Conservation (phyloP, 2,888 invertebrate genomes). For the Himalopsyche anomala region DNA sequence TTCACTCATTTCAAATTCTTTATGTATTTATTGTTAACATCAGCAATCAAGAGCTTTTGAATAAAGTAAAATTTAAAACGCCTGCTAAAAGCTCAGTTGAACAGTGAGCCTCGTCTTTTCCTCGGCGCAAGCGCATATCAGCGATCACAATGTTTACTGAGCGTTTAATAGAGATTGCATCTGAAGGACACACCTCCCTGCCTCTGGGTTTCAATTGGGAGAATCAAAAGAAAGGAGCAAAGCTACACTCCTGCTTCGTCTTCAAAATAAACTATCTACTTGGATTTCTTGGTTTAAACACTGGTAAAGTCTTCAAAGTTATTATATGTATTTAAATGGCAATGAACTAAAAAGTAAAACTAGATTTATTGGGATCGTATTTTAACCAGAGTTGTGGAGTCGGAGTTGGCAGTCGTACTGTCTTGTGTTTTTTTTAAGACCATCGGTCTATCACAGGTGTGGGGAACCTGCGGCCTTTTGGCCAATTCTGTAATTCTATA, state of each 20-base stretch:
- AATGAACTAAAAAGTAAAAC: too few species aligned
- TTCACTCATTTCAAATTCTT: too few species aligned
- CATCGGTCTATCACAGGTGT: too few species aligned
- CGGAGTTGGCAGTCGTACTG: too few species aligned
- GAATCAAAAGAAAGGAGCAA: slow-evolving; percentile 28
- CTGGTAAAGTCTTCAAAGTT: neutral
- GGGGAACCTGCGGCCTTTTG: too few species aligned
- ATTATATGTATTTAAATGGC: too few species aligned
- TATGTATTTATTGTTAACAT: neutral
- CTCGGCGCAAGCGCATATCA: slow-evolving; percentile 54
- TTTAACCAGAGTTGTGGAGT: too few species aligned
- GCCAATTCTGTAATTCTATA: too few species aligned
- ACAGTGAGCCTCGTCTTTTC: slow-evolving; percentile 8
- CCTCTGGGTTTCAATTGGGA: slow-evolving; percentile 49
- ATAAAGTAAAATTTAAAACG: neutral
- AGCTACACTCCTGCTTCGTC: neutral
- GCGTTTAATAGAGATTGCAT: slow-evolving; percentile 64
- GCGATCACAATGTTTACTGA: slow-evolving; percentile 63
- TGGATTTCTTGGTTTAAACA: slow-evolving; percentile 34
- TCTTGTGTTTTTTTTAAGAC: too few species aligned
- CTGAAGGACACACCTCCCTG: slow-evolving; percentile 62
- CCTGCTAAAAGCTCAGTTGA: slow-evolving; percentile 12
- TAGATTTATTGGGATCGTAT: too few species aligned
- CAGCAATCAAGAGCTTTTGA: neutral
- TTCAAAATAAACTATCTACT: slow-evolving; percentile 31